Percentiles rank a stretch among this genome's conserved stretches.
phyloP scores from a whole-genome alignment of 2,888 invertebrate species.

The Agonopterix arenella region DNA sequence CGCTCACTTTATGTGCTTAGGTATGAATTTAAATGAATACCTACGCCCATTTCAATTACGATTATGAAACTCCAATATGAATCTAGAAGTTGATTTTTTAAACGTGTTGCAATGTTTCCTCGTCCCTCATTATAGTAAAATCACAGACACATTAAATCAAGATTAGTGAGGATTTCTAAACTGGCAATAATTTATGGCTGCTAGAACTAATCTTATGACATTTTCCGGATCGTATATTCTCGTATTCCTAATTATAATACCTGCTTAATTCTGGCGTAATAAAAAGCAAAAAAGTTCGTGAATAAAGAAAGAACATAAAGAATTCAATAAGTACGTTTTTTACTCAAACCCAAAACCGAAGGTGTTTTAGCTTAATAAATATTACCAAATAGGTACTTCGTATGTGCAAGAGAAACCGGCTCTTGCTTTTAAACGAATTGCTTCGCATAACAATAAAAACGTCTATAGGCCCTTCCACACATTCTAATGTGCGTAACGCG shows the following conservation, averaged over 20 bases:
- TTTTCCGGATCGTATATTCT: slow-evolving; percentile 5
- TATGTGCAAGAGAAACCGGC: slow-evolving; percentile 60
- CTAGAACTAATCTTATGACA: slow-evolving; percentile 30
- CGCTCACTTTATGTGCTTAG: slow-evolving; percentile 44
- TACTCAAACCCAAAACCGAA: slow-evolving; percentile 35
- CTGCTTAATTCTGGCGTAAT: too few species aligned
- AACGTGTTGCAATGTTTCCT: slow-evolving; percentile 3
- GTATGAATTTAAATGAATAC: slow-evolving; percentile 52
- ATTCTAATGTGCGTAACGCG: slow-evolving; percentile 61
- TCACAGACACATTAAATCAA: slow-evolving; percentile 27
- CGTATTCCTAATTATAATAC: too few species aligned
- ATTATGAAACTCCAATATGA: slow-evolving; percentile 1
- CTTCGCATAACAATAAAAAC: slow-evolving; percentile 74
- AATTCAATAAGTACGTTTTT: slow-evolving; percentile 33
- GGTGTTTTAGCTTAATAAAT: slow-evolving; percentile 57
- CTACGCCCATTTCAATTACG: slow-evolving; percentile 52
- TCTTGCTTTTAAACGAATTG: slow-evolving; percentile 76
- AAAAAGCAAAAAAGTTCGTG: too few species aligned
- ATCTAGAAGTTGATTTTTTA: neutral
- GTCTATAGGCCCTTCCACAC: slow-evolving; percentile 71
- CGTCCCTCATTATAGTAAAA: neutral
- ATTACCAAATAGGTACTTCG: slow-evolving; percentile 70
- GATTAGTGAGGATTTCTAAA: slow-evolving; percentile 41
- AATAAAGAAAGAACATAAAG: slow-evolving; percentile 8
- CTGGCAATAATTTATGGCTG: slow-evolving; percentile 25